A percentile compares a stretch with the other conserved stretches of the same genome.
Evolutionary conservation across 1,140 invertebrate species (phyloP).

Genomic region (Belonocnema kinseyi): DNA sequence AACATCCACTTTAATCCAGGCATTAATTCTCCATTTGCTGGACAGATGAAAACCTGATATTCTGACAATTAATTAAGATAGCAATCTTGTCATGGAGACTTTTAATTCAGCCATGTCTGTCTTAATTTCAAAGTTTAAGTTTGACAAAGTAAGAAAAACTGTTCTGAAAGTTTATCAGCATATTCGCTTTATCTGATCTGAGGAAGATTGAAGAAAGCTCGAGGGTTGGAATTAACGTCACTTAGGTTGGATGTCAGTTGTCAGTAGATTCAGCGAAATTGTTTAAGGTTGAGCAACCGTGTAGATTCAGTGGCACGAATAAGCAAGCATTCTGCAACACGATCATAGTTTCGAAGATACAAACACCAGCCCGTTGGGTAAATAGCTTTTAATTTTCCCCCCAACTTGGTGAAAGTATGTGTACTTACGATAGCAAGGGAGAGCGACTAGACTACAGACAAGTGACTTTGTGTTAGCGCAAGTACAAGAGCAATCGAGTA

Average conservation of each 20-base stretch:
- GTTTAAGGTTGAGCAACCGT: slow-evolving; percentile 6
- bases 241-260: background rate
- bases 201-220: background rate
- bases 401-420: slow-evolving; percentile 34
- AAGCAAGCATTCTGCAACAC: slow-evolving; percentile 8
- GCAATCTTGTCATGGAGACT: too few species aligned
- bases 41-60: background rate
- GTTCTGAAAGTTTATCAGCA: background rate
- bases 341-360: slow-evolving; percentile 14
- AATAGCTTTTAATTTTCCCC: slow-evolving; percentile 54
- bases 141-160: background rate
- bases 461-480: slow-evolving; percentile 27
- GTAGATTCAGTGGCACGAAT: slow-evolving; percentile 22
- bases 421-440: slow-evolving; percentile 35
- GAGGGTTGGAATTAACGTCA: background rate
- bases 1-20: background rate
- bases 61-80: background rate
- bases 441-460: slow-evolving; percentile 40
- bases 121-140: background rate
- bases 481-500: slow-evolving; percentile 54
- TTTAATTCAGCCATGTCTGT: too few species aligned
- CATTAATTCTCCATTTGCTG: background rate
- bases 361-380: slow-evolving; percentile 48
- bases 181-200: too few species aligned
- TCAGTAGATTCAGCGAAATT: slow-evolving; percentile 10